Evolutionary conservation across 1,140 invertebrate species (phyloP).

Genomic region (Lordiphosa clarofinis): DNA sequence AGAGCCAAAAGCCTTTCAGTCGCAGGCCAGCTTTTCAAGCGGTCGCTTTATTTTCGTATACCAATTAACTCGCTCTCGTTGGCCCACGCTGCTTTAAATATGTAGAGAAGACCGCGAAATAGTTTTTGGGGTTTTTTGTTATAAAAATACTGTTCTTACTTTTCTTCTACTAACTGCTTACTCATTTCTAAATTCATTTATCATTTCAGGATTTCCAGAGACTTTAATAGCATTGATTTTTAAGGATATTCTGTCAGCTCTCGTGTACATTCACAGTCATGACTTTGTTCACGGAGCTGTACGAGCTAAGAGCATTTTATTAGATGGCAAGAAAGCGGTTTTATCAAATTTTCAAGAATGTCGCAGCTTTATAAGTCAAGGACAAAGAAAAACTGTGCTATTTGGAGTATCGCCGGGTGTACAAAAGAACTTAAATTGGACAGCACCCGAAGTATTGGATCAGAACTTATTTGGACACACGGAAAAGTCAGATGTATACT

Average conservation of each 20-base stretch:
- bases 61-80: too few relatives aligned
- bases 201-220: conserved; percentile 86
- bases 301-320: conserved; percentile 90
- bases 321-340: conserved; percentile 68
- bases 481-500: conserved; percentile 94
- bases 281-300: conserved; percentile 94
- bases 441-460: conserved; percentile 94
- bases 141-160: too few relatives aligned
- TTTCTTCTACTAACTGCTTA: too few relatives aligned
- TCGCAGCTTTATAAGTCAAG: conserved; percentile 86
- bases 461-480: conserved; percentile 95
- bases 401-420: conserved; percentile 88
- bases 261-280: conserved; percentile 91
- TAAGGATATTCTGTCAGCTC: conserved; percentile 86
- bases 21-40: too few relatives aligned
- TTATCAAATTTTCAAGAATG: conserved; percentile 90
- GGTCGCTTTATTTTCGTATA: too few relatives aligned
- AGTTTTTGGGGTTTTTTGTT: too few relatives aligned
- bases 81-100: too few relatives aligned
- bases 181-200: neutral
- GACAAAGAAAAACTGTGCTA: conserved; percentile 84
- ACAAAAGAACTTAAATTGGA: conserved; percentile 89
- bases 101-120: too few relatives aligned
- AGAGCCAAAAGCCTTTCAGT: too few relatives aligned
- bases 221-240: conserved; percentile 89